These are phyloP conservation scores for Sebastes iracundus DNA, from an alignment of 2,797 vertebrate genomes.

Conservation along the genomic window DNA sequence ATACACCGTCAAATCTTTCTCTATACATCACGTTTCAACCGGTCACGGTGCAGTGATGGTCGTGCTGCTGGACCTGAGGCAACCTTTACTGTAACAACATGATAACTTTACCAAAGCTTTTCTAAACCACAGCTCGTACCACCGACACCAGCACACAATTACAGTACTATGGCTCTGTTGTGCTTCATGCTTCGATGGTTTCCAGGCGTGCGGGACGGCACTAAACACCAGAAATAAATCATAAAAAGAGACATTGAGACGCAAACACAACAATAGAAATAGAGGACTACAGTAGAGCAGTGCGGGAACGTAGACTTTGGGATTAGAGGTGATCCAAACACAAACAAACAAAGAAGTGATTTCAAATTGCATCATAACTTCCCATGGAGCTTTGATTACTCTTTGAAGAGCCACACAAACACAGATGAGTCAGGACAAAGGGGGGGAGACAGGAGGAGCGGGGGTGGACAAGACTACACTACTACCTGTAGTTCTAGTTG, in stretches of 20 bases:
- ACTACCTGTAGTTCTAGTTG: constrained; percentile 72
- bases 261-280: neutral
- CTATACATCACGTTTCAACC: neutral
- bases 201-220: neutral
- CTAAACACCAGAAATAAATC: neutral
- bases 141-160: neutral
- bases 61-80: neutral
- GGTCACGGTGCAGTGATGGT: neutral
- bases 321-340: neutral
- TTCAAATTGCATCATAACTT: constrained; percentile 25
- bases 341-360: neutral
- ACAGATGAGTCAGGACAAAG: constrained; percentile 7
- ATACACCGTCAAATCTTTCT: neutral
- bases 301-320: neutral
- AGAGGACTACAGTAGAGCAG: neutral
- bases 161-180: neutral
- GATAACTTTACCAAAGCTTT: neutral
- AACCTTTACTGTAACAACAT: neutral
- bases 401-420: constrained; percentile 29
- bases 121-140: neutral
- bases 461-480: constrained; percentile 25
- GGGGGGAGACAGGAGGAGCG: neutral
- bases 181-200: neutral
- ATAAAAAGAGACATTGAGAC: neutral
- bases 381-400: neutral